Evolutionary conservation across 53 echinoderm and acorn worm genomes (phyloP), one percentile per base, ranked within the genome.

Genomic region (Patiria pectinifera): DNA sequence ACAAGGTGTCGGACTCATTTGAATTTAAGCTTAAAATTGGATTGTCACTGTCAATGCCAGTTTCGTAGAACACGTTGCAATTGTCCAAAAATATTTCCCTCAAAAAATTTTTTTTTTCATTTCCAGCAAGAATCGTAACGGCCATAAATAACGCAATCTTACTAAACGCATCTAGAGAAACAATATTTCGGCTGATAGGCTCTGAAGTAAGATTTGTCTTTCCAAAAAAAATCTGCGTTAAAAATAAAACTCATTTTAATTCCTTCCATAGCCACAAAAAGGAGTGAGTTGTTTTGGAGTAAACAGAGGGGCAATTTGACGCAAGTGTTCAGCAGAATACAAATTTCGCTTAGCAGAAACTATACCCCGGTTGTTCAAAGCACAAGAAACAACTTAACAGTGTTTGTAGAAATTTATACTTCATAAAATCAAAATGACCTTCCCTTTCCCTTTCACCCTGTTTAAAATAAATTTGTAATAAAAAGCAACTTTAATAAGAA

Each of bases 401-500:
- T 71, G 74, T 85, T 85, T 9, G 70, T 69, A 14, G n/a, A 59
- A 2, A 79, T 79, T 46, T 79, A 16, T 45, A 19, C 13, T 85
- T 21, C 18, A 85, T 62, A 84, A 22, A 4, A 23, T 22, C 83
- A 53, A 82, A 60, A n/a, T 19, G 44, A 61, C 11, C 21, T 4
- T 14, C 80, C 46, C 47, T 5, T 16, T 11, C 80, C 80, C 11
- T 12, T 8, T 53, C 8, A 79, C 16, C 48, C 47, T 90, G n/a
- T 25, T 89, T 15, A 89, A 89, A 14, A 89, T 9, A 45, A 59
- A n/a, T 69, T 89, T 69, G 16, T 79, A 60, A 76, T 24, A 76
- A 76, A 76, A 88, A 76, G n/a, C 69, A 62, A 89, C 25, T 35
- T 48, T 53, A 77, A 76, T 76, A 49, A 78, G 16, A 88, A 48